phyloP scores from a whole-genome alignment of 2,888 invertebrate species.

The Trichogramma dendrolimi region DNA sequence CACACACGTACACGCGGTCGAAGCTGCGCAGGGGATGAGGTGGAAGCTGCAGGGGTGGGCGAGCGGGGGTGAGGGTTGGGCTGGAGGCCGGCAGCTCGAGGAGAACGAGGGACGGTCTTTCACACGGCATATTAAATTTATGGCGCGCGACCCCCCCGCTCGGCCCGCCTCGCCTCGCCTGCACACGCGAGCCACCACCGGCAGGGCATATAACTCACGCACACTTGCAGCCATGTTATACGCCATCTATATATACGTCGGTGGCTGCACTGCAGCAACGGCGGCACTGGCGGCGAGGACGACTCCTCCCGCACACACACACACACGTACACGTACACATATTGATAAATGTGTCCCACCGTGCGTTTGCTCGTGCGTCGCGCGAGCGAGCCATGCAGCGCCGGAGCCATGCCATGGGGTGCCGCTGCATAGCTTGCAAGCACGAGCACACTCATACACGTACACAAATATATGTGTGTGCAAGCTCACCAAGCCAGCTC shows the following conservation, averaged over 20 bases:
- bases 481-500: background rate
- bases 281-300: too few relatives aligned
- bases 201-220: slow-evolving; percentile 19
- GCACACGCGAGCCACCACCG: too few relatives aligned
- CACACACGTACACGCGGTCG: too few relatives aligned
- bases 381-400: background rate
- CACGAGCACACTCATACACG: background rate
- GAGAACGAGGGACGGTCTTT: slow-evolving; percentile 47
- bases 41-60: too few relatives aligned
- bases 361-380: background rate
- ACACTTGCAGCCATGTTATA: too few relatives aligned
- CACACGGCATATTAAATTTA: slow-evolving; percentile 49
- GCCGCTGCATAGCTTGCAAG: slow-evolving; percentile 14
- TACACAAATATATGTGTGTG: slow-evolving; percentile 2
- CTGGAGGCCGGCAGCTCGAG: slow-evolving; percentile 35
- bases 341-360: slow-evolving; percentile 13
- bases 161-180: too few relatives aligned
- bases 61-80: too few relatives aligned
- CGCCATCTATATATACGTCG: too few relatives aligned
- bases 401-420: background rate
- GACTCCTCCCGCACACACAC: background rate
- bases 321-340: background rate
- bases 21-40: too few relatives aligned
- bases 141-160: slow-evolving; percentile 35
- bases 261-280: too few relatives aligned